phyloP scores from a whole-genome alignment of 2,113 vertebrate species.

The Thalassoma bifasciatum region DNA sequence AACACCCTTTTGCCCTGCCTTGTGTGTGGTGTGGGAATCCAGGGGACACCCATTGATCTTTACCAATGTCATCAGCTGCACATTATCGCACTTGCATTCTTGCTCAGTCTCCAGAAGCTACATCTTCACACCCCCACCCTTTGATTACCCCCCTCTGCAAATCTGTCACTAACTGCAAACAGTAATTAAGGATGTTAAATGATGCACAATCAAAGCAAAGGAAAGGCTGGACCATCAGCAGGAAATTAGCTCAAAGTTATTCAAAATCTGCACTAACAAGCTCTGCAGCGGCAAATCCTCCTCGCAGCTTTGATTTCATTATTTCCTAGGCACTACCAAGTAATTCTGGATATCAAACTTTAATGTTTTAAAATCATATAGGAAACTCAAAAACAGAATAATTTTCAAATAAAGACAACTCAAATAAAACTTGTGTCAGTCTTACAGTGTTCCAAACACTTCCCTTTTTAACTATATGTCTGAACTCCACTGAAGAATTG shows the following conservation, averaged over 20 bases:
- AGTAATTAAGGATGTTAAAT: slow-evolving; percentile 63
- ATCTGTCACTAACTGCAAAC: slow-evolving; percentile 61
- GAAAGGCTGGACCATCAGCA: slow-evolving; percentile 36
- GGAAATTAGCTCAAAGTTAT: slow-evolving; percentile 27
- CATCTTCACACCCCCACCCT: not conserved
- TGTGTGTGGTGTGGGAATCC: slow-evolving; percentile 24
- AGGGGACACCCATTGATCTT: slow-evolving; percentile 55
- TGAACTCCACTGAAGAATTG: slow-evolving; percentile 23
- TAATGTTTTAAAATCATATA: not conserved
- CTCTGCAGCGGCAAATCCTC: not conserved
- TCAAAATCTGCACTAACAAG: slow-evolving; percentile 27
- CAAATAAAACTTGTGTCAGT: not conserved
- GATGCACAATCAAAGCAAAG: slow-evolving; percentile 53
- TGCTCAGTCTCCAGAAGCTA: slow-evolving; percentile 9
- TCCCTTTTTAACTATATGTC: slow-evolving; percentile 7
- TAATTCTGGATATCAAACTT: not conserved
- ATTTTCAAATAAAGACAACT: slow-evolving; percentile 6
- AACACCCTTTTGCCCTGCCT: slow-evolving; percentile 21
- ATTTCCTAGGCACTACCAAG: not conserved
- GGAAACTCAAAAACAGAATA: not conserved
- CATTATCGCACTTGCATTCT: slow-evolving; percentile 27
- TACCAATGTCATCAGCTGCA: slow-evolving; percentile 27
- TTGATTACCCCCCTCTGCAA: slow-evolving; percentile 50
- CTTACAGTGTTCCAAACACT: slow-evolving; percentile 1
- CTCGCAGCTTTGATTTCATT: not conserved